Conservation (phyloP, 2,888 invertebrate genomes). For the Timema podura region DNA sequence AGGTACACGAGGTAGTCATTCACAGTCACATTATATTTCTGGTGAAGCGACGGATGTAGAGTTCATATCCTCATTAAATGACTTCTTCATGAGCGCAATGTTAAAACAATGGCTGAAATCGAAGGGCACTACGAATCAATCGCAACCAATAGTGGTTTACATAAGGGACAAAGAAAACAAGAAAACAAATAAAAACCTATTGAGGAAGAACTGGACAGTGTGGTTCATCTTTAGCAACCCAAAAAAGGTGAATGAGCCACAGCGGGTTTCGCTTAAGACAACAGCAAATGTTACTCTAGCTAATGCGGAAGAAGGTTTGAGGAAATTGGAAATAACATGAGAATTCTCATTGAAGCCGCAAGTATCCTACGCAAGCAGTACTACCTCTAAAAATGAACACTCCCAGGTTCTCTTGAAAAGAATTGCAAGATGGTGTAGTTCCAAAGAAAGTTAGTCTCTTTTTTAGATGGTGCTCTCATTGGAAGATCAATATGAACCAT, state of each 20-base stretch:
- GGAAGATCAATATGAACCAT: not conserved
- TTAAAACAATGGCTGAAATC: not conserved
- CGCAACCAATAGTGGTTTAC: not conserved
- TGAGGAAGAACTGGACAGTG: not conserved
- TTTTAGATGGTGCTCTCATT: not conserved
- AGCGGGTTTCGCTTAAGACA: not conserved
- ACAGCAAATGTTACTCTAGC: not conserved
- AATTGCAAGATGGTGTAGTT: not conserved
- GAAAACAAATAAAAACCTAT: conserved; percentile 2
- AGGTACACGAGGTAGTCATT: no score
- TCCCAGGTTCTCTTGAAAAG: not conserved
- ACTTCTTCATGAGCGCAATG: not conserved
- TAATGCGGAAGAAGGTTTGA: not conserved
- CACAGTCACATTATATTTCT: no score
- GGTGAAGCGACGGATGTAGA: no score
- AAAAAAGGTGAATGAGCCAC: not conserved
- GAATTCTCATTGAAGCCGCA: not conserved
- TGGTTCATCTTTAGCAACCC: not conserved
- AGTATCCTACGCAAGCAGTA: not conserved
- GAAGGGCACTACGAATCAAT: not conserved
- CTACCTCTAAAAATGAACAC: not conserved
- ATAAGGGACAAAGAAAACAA: not conserved
- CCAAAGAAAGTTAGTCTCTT: not conserved
- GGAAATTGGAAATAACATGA: not conserved
- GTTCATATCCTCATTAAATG: no score